Conservation (phyloP, 2,888 invertebrate genomes). For the Epinotia ramella region DNA sequence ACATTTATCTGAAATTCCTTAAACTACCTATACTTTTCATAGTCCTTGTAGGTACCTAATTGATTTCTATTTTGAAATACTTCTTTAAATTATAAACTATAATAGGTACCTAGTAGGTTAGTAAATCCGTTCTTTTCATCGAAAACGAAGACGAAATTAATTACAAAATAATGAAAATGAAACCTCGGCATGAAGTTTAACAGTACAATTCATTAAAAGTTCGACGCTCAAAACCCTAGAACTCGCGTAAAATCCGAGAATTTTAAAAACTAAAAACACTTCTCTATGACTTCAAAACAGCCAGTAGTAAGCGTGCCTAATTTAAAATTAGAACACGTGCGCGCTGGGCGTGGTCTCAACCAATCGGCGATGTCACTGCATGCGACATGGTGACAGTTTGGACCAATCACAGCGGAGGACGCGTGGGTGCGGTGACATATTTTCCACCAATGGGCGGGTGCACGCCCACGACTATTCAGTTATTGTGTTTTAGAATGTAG, state of each 20-base stretch:
- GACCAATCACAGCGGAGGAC: slow-evolving; percentile 66
- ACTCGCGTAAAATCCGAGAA: background rate
- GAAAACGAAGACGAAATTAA: slow-evolving; percentile 5
- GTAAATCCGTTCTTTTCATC: background rate
- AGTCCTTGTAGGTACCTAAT: too few species aligned
- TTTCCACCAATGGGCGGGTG: slow-evolving; percentile 67
- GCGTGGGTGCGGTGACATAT: slow-evolving; percentile 73
- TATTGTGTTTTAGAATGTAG: slow-evolving; percentile 33
- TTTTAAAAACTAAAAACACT: slow-evolving; percentile 28
- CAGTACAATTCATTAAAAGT: slow-evolving; percentile 27
- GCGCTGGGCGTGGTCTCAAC: slow-evolving; percentile 69
- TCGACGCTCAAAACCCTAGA: slow-evolving; percentile 8
- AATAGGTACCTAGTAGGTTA: too few species aligned
- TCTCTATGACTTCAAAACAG: slow-evolving; percentile 33
- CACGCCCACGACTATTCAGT: slow-evolving; percentile 64
- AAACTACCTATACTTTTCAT: too few species aligned
- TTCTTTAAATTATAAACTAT: too few species aligned
- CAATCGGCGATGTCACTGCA: slow-evolving; percentile 78
- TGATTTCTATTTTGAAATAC: too few species aligned
- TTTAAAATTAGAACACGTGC: slow-evolving; percentile 55
- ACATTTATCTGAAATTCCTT: too few species aligned
- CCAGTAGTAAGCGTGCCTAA: slow-evolving; percentile 47
- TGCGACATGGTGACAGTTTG: slow-evolving; percentile 80
- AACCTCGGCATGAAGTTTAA: slow-evolving; percentile 3
- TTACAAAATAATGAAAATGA: slow-evolving; percentile 3